Percentiles rank a stretch among this genome's conserved stretches.
phyloP scores from a whole-genome alignment of 1,140 invertebrate genomes.

The Zaprionus ornatus region DNA sequence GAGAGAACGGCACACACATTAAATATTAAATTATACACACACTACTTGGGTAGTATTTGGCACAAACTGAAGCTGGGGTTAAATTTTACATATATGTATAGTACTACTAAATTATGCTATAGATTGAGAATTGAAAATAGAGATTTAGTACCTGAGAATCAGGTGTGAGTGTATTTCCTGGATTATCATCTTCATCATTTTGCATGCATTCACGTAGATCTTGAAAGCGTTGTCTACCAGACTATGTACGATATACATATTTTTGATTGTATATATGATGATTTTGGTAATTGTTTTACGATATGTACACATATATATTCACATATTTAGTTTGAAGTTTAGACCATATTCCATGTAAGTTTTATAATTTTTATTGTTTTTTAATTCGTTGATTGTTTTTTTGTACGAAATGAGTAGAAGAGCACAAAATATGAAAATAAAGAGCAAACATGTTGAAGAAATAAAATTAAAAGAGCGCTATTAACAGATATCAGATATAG shows the following conservation, averaged over 20 bases:
- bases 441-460: slow-evolving; percentile 64
- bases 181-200: slow-evolving; percentile 90
- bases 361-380: slow-evolving; percentile 33
- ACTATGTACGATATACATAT: slow-evolving; percentile 61
- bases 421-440: slow-evolving; percentile 76
- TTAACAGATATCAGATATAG: slow-evolving; percentile 20
- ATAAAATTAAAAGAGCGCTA: slow-evolving; percentile 58
- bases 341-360: slow-evolving; percentile 50
- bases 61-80: slow-evolving; percentile 16
- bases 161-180: slow-evolving; percentile 88
- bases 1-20: neutral
- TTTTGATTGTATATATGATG: slow-evolving; percentile 33
- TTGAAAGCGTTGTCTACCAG: slow-evolving; percentile 88
- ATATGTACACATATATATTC: slow-evolving; percentile 47
- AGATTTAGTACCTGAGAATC: slow-evolving; percentile 89
- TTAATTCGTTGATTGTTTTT: slow-evolving; percentile 21
- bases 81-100: slow-evolving; percentile 9
- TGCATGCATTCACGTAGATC: slow-evolving; percentile 93
- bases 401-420: slow-evolving; percentile 63
- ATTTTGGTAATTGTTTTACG: slow-evolving; percentile 27
- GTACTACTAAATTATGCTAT: slow-evolving; percentile 3
- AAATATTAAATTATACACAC: neutral
- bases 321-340: slow-evolving; percentile 52
- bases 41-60: slow-evolving; percentile 10
- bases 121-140: slow-evolving; percentile 25